These are phyloP conservation scores for Danio choprae DNA, from an alignment of 2,797 vertebrate genomes.

Conservation along the genomic window DNA sequence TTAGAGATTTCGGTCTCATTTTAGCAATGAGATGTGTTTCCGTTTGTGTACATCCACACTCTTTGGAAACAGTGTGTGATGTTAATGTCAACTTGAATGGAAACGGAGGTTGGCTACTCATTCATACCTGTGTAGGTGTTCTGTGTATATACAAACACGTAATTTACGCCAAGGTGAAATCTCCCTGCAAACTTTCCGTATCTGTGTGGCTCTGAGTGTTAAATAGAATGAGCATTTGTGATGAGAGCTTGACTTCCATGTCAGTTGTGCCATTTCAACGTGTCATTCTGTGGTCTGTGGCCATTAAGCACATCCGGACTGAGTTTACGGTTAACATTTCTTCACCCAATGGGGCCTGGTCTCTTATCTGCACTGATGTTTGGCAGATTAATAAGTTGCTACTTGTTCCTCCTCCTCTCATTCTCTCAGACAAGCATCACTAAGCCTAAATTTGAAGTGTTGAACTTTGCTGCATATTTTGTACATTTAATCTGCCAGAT, in stretches of 20 bases:
- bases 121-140: constrained; percentile 32
- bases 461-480: background rate
- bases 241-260: constrained; percentile 7
- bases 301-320: constrained; percentile 21
- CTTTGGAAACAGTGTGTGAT: background rate
- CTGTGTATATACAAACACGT: background rate
- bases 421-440: background rate
- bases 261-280: constrained; percentile 11
- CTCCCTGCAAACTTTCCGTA: background rate
- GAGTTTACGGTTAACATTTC: background rate
- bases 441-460: background rate
- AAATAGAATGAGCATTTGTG: background rate
- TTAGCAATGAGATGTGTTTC: background rate
- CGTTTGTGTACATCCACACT: background rate
- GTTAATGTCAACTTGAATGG: constrained; percentile 16
- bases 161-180: background rate
- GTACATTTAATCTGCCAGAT: too few species aligned
- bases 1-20: background rate
- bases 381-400: background rate
- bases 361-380: background rate
- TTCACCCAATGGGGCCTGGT: background rate
- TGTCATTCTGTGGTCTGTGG: constrained; percentile 37
- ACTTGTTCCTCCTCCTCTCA: background rate
- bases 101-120: constrained; percentile 6
- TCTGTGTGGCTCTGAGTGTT: background rate